These are phyloP conservation scores for Brassicogethes aeneus DNA, from an alignment of 2,888 invertebrate genomes.

Conservation along the genomic window DNA sequence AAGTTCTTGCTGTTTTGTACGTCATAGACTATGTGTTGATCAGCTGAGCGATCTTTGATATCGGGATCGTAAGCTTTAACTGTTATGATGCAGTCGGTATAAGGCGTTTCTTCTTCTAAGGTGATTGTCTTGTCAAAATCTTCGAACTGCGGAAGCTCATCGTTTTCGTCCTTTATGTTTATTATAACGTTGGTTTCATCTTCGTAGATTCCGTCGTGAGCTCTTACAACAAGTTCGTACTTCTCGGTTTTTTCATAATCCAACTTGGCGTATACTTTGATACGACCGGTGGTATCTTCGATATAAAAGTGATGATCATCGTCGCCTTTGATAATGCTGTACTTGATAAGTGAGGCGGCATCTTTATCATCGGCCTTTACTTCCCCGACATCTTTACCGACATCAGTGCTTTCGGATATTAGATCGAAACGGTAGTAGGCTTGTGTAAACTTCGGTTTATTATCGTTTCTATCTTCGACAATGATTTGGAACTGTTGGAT, in stretches of 20 bases:
- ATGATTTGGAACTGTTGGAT: slow-evolving; percentile 81
- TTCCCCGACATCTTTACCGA: slow-evolving; percentile 73
- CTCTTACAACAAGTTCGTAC: slow-evolving; percentile 74
- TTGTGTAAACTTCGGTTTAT: slow-evolving; percentile 81
- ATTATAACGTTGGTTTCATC: slow-evolving; percentile 79
- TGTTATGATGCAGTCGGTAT: slow-evolving; percentile 60
- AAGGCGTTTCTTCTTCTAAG: slow-evolving; percentile 64
- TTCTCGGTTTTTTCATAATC: slow-evolving; percentile 82
- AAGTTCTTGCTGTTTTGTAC: slow-evolving; percentile 63
- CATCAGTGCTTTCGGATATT: slow-evolving; percentile 76
- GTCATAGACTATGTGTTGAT: slow-evolving; percentile 70
- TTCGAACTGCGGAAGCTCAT: slow-evolving; percentile 79
- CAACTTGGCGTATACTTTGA: slow-evolving; percentile 64
- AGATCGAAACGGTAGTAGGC: slow-evolving; percentile 63
- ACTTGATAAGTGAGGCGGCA: slow-evolving; percentile 77
- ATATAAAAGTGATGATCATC: slow-evolving; percentile 79
- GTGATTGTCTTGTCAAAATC: slow-evolving; percentile 61
- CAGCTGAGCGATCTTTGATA: slow-evolving; percentile 62
- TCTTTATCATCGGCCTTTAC: slow-evolving; percentile 84
- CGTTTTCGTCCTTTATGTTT: slow-evolving; percentile 83
- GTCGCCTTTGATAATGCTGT: slow-evolving; percentile 83
- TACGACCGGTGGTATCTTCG: slow-evolving; percentile 75
- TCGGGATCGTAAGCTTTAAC: slow-evolving; percentile 80
- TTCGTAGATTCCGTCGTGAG: slow-evolving; percentile 75
- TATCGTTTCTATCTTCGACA: slow-evolving; percentile 95